These are phyloP conservation scores for Chelmon rostratus DNA, from an alignment of 2,797 vertebrate species.

Conservation along the genomic window DNA sequence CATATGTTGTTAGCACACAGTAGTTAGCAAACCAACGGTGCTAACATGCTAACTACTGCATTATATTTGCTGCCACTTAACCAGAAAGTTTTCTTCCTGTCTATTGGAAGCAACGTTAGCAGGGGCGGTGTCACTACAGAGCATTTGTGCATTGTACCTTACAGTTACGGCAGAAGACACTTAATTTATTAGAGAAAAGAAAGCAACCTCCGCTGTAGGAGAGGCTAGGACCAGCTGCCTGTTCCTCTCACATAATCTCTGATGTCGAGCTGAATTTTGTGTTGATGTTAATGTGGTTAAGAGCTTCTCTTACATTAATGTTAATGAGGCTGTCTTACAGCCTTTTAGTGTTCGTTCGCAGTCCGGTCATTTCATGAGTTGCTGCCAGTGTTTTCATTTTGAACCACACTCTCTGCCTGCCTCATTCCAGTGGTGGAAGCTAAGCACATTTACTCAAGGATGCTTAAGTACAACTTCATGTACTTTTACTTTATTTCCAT, in stretches of 20 bases:
- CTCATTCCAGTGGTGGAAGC: too few species aligned
- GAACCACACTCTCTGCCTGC: too few species aligned
- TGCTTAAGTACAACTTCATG: background rate
- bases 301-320: background rate
- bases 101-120: background rate
- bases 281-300: background rate
- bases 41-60: background rate
- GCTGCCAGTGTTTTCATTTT: too few species aligned
- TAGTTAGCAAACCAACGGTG: constrained; percentile 2
- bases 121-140: rapidly evolving
- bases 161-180: background rate
- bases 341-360: too few species aligned
- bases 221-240: background rate
- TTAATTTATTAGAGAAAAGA: background rate
- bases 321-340: background rate
- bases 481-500: background rate
- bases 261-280: background rate
- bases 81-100: background rate
- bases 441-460: background rate
- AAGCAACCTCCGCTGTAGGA: background rate
- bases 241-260: background rate
- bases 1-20: background rate
- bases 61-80: background rate
- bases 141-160: background rate
- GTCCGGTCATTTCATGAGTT: too few species aligned